Percentiles rank a stretch among this genome's conserved stretches.
Conservation (phyloP, 2,888 invertebrate species). For the Cerastis leucographa region DNA sequence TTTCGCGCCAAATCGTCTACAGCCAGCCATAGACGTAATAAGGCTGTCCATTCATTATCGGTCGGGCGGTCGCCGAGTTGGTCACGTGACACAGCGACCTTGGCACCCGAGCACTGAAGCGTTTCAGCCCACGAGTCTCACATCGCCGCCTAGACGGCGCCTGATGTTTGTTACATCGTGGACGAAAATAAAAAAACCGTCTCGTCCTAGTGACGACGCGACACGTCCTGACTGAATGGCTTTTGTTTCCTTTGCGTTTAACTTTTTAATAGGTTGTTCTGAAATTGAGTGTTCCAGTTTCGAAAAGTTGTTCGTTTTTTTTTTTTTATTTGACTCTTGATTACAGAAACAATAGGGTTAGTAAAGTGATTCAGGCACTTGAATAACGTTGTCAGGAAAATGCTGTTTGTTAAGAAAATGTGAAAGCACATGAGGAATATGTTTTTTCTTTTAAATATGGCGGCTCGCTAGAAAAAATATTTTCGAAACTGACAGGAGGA, state of each 20-base stretch:
- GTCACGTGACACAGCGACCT: conserved; percentile 66
- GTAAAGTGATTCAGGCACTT: background rate
- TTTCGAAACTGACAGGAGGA: background rate
- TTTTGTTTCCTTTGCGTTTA: conserved; percentile 40
- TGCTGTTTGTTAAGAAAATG: background rate
- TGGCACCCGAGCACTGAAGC: conserved; percentile 59
- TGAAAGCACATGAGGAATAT: background rate
- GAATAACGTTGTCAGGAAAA: background rate
- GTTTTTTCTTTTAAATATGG: too few species aligned
- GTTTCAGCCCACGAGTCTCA: conserved; percentile 67
- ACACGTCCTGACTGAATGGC: conserved; percentile 38
- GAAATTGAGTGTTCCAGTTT: conserved; percentile 5
- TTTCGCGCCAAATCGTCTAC: conserved; percentile 63
- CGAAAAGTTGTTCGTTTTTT: background rate
- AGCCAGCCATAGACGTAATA: conserved; percentile 56
- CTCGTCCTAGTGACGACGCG: conserved; percentile 57
- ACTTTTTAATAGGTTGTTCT: conserved; percentile 22
- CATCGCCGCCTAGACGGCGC: conserved; percentile 72
- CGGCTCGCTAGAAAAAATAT: background rate
- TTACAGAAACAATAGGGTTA: background rate
- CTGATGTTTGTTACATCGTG: conserved; percentile 60
- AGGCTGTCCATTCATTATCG: conserved; percentile 63
- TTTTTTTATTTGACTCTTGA: background rate
- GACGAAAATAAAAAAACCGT: conserved; percentile 60
- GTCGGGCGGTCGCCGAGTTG: conserved; percentile 45